Percentiles rank a stretch among this genome's conserved stretches.
These are phyloP conservation scores for Tetramorium alpestre DNA, from an alignment of 1,140 invertebrate species.

Conservation along the genomic window DNA sequence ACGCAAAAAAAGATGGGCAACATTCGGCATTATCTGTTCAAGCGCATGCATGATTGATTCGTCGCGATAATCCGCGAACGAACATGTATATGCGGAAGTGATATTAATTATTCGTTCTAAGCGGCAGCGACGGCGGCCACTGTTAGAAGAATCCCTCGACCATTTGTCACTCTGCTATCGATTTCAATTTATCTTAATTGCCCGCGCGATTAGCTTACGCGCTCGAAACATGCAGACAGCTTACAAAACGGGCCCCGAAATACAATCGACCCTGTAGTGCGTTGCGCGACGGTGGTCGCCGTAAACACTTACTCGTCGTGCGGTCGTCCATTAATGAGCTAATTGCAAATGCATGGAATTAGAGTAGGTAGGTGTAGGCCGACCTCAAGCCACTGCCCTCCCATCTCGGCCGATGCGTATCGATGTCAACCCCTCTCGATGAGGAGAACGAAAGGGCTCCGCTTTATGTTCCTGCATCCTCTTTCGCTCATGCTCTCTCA, in stretches of 20 bases:
- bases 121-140: slow-evolving; percentile 10
- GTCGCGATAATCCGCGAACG: slow-evolving; percentile 57
- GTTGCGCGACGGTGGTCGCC: not conserved
- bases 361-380: slow-evolving; percentile 23
- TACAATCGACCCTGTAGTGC: slow-evolving; percentile 31
- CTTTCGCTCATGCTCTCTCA: not conserved
- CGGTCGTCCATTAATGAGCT: slow-evolving; percentile 21
- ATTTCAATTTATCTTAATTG: slow-evolving; percentile 63
- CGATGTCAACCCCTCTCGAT: not conserved
- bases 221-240: slow-evolving; percentile 25
- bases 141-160: slow-evolving; percentile 46
- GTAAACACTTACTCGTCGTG: slow-evolving; percentile 44
- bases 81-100: slow-evolving; percentile 58
- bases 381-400: slow-evolving; percentile 18
- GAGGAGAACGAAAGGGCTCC: not conserved
- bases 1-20: not conserved
- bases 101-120: slow-evolving; percentile 78
- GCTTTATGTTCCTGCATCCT: slow-evolving; percentile 22
- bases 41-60: slow-evolving; percentile 38
- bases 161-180: slow-evolving; percentile 54
- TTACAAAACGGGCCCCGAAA: slow-evolving; percentile 35
- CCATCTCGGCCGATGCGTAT: slow-evolving; percentile 41
- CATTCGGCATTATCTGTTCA: slow-evolving; percentile 6
- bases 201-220: slow-evolving; percentile 53
- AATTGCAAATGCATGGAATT: slow-evolving; percentile 49